phyloP scores from a whole-genome alignment of 23 tunicate species.

The Clavelina lepadiformis region DNA sequence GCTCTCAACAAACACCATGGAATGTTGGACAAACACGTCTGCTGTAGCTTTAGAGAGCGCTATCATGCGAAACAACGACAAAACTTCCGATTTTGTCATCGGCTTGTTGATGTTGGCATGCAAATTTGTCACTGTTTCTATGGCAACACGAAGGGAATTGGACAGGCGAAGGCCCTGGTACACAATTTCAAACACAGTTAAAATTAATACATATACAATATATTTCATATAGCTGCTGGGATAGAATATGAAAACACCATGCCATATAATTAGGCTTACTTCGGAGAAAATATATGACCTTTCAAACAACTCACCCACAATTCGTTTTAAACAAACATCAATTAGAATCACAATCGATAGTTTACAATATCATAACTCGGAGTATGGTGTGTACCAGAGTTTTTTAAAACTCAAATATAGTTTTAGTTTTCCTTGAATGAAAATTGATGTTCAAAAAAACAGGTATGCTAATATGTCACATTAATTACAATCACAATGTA shows the following conservation, averaged over 20 bases:
- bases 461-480: neutral
- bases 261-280: no score
- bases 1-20: constrained; percentile 39
- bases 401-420: no score
- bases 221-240: no score
- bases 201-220: neutral
- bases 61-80: constrained; percentile 74
- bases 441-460: no score
- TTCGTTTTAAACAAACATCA: no score
- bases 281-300: no score
- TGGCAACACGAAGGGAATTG: constrained; percentile 26
- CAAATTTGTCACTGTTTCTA: constrained; percentile 61
- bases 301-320: no score
- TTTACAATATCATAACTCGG: no score
- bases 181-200: neutral
- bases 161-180: constrained; percentile 57
- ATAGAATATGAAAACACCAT: no score
- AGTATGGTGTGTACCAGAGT: no score
- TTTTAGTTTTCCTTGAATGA: no score
- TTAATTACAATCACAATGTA: neutral
- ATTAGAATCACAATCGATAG: no score
- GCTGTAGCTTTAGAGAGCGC: constrained; percentile 67
- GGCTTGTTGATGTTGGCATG: constrained; percentile 60
- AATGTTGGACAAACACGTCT: constrained; percentile 38
- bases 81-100: constrained; percentile 68